Evolutionary conservation across 2,888 invertebrate genomes (phyloP).

Genomic region (Ophion ellenae): DNA sequence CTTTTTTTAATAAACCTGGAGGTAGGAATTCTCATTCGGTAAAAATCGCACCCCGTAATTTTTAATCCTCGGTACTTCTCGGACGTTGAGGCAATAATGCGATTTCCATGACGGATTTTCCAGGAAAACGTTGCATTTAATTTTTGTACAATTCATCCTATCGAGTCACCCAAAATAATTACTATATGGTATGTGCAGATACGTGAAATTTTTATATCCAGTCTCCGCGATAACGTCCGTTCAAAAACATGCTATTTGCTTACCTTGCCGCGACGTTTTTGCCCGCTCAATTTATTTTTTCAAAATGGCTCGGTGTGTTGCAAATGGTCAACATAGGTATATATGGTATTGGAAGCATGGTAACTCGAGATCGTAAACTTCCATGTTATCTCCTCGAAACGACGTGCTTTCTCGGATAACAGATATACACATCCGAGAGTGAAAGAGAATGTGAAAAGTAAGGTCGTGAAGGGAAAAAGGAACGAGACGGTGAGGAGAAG

Average conservation of each 20-base stretch:
- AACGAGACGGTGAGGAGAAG: not conserved
- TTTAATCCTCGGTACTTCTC: not conserved
- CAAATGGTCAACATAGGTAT: not conserved
- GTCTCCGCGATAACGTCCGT: not conserved
- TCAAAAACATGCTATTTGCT: not conserved
- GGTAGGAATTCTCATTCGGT: not conserved
- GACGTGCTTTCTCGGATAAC: slow-evolving; percentile 40
- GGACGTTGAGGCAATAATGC: slow-evolving; percentile 6
- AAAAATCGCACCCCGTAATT: slow-evolving; percentile 10
- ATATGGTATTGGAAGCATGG: not conserved
- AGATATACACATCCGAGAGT: slow-evolving; percentile 8
- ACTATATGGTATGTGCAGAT: not conserved
- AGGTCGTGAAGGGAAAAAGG: not conserved
- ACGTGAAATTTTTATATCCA: not conserved
- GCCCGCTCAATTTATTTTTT: not conserved
- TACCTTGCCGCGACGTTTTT: not conserved
- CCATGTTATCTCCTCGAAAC: slow-evolving; percentile 44
- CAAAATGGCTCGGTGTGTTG: not conserved
- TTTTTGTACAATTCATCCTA: not conserved
- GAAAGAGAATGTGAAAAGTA: slow-evolving; percentile 18
- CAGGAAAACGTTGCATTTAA: not conserved
- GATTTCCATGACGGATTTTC: slow-evolving; percentile 9
- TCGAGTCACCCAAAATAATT: not conserved
- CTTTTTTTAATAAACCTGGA: slow-evolving; percentile 16
- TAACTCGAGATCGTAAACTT: slow-evolving; percentile 40